phyloP scores from a whole-genome alignment of 2,888 invertebrate species.

The Drosophila anceps region DNA sequence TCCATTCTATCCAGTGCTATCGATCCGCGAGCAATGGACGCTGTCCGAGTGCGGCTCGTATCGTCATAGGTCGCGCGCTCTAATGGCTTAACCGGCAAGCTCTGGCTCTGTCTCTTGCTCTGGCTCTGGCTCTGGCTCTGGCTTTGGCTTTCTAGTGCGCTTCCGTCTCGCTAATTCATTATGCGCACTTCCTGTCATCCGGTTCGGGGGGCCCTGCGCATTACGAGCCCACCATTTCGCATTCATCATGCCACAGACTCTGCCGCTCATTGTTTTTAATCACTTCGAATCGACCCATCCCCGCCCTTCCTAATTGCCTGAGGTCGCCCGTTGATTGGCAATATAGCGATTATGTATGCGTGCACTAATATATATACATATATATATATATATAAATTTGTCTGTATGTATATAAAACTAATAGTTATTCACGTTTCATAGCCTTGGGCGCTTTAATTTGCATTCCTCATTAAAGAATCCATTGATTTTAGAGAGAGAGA shows the following conservation, averaged over 20 bases:
- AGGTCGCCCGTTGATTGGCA: constrained; percentile 54
- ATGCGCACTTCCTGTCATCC: constrained; percentile 75
- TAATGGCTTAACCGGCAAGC: constrained; percentile 29
- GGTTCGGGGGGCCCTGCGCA: constrained; percentile 29
- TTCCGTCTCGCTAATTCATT: constrained; percentile 75
- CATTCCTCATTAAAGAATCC: constrained; percentile 41
- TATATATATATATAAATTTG: not conserved
- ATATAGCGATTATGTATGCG: constrained; percentile 48
- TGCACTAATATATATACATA: constrained; percentile 7
- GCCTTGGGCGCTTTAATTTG: constrained; percentile 36
- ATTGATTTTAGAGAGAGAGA: constrained; percentile 29
- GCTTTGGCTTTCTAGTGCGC: constrained; percentile 47
- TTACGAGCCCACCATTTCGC: constrained; percentile 13
- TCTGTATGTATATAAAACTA: constrained; percentile 30
- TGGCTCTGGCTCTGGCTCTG: not conserved
- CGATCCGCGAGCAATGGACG: constrained; percentile 32
- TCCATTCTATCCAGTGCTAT: constrained; percentile 32
- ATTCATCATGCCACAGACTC: not conserved
- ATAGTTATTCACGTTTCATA: constrained; percentile 46
- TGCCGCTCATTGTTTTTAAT: constrained; percentile 69
- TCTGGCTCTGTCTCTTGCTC: not conserved
- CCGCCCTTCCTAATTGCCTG: constrained; percentile 16
- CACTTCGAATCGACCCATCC: constrained; percentile 50
- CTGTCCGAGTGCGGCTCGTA: constrained; percentile 16
- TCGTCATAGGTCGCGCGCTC: constrained; percentile 11